Percentiles rank a stretch among this genome's conserved stretches.
Evolutionary conservation across 2,797 vertebrate species (phyloP).

Genomic region (Gorsachius magnificus): DNA sequence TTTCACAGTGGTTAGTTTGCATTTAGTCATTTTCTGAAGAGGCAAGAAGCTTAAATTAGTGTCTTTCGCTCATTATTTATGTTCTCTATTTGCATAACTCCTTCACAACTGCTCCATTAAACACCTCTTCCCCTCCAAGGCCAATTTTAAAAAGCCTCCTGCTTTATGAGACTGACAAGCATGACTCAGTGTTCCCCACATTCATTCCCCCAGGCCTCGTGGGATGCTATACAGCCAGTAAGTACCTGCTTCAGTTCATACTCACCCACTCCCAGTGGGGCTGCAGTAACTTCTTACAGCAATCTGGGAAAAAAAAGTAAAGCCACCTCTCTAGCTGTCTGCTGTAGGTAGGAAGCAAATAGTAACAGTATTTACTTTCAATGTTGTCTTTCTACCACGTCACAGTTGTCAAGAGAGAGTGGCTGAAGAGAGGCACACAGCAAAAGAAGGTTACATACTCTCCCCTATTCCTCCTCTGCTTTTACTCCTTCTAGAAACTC

Average conservation of each 20-base stretch:
- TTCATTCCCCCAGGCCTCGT: neutral
- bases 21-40: constrained; percentile 15
- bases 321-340: neutral
- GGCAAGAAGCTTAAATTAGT: constrained; percentile 3
- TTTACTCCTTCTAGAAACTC: neutral
- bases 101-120: constrained; percentile 53
- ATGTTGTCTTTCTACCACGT: neutral
- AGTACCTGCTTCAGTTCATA: constrained; percentile 42
- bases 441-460: neutral
- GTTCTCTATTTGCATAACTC: constrained; percentile 18
- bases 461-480: neutral
- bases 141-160: constrained; percentile 26
- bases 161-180: constrained; percentile 28
- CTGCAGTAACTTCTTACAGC: neutral
- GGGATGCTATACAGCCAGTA: neutral
- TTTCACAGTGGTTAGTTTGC: neutral
- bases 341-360: neutral
- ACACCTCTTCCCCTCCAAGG: constrained; percentile 48
- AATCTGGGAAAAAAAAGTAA: neutral
- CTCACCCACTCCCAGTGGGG: neutral
- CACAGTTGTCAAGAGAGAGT: neutral
- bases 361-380: neutral
- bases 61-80: constrained; percentile 42
- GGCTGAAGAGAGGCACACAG: neutral
- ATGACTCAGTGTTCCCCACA: constrained; percentile 36